Evolutionary conservation across 1,140 invertebrate species (phyloP).

Genomic region (Eueides isabella): DNA sequence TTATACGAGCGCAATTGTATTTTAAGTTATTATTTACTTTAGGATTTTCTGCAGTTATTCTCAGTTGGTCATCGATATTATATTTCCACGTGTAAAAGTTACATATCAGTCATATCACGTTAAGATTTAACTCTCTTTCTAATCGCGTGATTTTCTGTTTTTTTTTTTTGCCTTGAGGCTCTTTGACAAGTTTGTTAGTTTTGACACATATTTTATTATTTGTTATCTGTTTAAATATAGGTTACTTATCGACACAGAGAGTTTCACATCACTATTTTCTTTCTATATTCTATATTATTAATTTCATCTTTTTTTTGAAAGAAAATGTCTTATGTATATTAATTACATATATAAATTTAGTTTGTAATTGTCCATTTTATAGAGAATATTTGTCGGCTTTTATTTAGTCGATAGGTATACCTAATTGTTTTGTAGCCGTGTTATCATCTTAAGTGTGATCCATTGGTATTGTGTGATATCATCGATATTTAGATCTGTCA

Average conservation of each 20-base stretch:
- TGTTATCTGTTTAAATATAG: neutral
- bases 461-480: slow-evolving; percentile 46
- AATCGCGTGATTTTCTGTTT: neutral
- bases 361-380: too few species aligned
- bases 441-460: slow-evolving; percentile 28
- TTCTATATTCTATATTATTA: neutral
- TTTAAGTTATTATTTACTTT: neutral
- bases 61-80: neutral
- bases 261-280: neutral
- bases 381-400: too few species aligned
- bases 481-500: slow-evolving; percentile 48
- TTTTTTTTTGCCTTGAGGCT: slow-evolving; percentile 5
- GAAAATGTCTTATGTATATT: too few species aligned
- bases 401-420: neutral
- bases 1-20: neutral
- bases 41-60: neutral
- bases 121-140: neutral
- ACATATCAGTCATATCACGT: neutral
- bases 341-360: too few species aligned
- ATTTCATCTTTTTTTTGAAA: neutral
- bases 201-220: neutral
- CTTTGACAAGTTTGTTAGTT: neutral
- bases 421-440: neutral
- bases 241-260: neutral
- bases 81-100: neutral